These are phyloP conservation scores for Channallabes apus DNA, from an alignment of 2,797 vertebrate genomes.

Conservation along the genomic window DNA sequence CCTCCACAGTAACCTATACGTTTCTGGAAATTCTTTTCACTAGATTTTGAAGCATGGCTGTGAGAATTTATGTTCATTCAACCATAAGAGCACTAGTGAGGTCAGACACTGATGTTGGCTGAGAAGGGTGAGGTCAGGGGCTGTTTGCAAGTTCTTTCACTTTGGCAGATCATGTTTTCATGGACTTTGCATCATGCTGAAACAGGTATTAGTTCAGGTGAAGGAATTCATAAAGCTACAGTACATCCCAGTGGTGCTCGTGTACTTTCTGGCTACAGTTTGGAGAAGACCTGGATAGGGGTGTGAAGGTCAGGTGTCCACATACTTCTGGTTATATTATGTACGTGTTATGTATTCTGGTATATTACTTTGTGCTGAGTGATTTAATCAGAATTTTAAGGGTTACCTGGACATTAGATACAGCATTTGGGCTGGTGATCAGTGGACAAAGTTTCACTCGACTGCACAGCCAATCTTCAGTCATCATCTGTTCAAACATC, in stretches of 20 bases:
- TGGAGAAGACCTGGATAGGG: background rate
- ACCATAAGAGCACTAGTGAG: background rate
- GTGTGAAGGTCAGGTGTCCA: background rate
- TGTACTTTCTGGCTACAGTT: background rate
- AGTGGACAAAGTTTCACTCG: constrained; percentile 63
- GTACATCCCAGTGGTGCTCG: too few species aligned
- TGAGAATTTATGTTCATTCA: background rate
- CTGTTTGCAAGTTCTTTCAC: background rate
- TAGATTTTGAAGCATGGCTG: background rate
- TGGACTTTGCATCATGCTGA: background rate
- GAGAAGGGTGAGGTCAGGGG: background rate
- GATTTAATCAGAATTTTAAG: background rate
- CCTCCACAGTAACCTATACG: background rate
- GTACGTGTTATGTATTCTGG: too few species aligned
- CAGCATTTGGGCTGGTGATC: constrained; percentile 45
- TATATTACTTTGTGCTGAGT: background rate
- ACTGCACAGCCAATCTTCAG: constrained; percentile 69
- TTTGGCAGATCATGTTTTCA: background rate
- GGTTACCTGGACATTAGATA: constrained; percentile 39
- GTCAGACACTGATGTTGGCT: background rate
- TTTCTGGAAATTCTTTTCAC: background rate
- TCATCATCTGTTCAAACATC: constrained; percentile 57
- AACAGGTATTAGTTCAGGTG: background rate
- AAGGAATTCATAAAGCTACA: background rate
- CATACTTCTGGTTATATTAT: background rate